Percentiles rank a stretch among this genome's conserved stretches.
These are phyloP conservation scores for Eublepharis macularius DNA, from an alignment of 2,113 vertebrate genomes.

Conservation along the genomic window DNA sequence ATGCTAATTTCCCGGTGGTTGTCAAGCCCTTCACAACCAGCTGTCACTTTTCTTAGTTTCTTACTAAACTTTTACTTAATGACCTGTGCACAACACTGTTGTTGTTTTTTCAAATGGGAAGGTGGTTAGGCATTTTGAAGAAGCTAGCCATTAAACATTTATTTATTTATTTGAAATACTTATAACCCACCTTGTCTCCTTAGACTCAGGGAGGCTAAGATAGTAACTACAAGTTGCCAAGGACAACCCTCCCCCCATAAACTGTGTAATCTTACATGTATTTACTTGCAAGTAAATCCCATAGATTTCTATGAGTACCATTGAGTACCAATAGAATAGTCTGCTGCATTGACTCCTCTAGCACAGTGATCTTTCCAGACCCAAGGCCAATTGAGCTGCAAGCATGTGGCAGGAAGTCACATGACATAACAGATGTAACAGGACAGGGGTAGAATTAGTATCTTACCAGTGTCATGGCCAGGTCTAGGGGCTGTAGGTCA, in stretches of 20 bases:
- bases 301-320: neutral
- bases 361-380: too few species aligned
- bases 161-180: too few species aligned
- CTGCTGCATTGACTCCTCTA: neutral
- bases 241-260: too few species aligned
- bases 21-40: conserved; percentile 11
- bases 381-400: too few species aligned
- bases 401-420: too few species aligned
- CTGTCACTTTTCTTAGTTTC: conserved; percentile 3
- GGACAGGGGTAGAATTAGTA: too few species aligned
- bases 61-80: accelerated
- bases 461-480: too few species aligned
- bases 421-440: too few species aligned
- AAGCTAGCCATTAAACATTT: neutral
- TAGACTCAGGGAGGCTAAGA: too few species aligned
- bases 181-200: too few species aligned
- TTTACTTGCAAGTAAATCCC: neutral
- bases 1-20: conserved; percentile 26
- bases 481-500: too few species aligned
- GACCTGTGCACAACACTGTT: neutral
- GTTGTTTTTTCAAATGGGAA: neutral
- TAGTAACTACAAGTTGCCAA: too few species aligned
- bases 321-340: neutral
- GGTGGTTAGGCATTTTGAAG: neutral
- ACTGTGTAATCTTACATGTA: neutral